Evolutionary conservation across 2,113 vertebrate genomes (phyloP), one percentile per base, ranked within the genome.

Genomic region (Gopherus evgoodei): DNA sequence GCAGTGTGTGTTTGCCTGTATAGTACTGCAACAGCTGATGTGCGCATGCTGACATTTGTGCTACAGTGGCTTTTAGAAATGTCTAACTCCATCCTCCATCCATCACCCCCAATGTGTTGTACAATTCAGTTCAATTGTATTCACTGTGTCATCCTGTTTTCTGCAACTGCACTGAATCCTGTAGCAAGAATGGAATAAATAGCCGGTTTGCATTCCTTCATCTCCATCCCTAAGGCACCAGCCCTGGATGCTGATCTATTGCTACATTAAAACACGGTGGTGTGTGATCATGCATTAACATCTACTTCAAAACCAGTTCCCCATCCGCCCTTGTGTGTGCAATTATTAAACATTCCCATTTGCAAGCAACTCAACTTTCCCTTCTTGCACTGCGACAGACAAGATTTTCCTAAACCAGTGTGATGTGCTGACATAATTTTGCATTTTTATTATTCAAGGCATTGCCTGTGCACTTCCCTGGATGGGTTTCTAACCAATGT

Each of bases 401-500:
- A 80, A 83, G 31, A 81, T 94, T 91, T 97, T 91, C 87, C 76
- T 91, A 59, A 59, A n/a, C 83, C 83, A 84, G 5, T 54, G 54
- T 49, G 54, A 24, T 44, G 75, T 56, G 79, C 91, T 83, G 78
- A 56, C 82, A 84, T 53, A 65, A 59, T 91, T 90, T 93, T 94
- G 65, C 95, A 49, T 92, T 91, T 84, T 94, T 75, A 87, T 92
- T 89, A 49, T 57, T 83, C 25, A 53, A 90, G 85, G 86, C 2
- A 95, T 96, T 97, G 97, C 92, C 93, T 95, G 54, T 24, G 54
- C 59, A 90, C 69, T 96, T 98, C 90, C 88, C 91, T 91, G 56
- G 35, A 52, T 27, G 50, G 85, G 29, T 92, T 95, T 90, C 89
- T 94, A 42, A 89, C 78, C 56, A 93, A 44, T 54, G 72, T 38